Conservation (phyloP, 1,140 invertebrate species). For the Sycobia sp. region DNA sequence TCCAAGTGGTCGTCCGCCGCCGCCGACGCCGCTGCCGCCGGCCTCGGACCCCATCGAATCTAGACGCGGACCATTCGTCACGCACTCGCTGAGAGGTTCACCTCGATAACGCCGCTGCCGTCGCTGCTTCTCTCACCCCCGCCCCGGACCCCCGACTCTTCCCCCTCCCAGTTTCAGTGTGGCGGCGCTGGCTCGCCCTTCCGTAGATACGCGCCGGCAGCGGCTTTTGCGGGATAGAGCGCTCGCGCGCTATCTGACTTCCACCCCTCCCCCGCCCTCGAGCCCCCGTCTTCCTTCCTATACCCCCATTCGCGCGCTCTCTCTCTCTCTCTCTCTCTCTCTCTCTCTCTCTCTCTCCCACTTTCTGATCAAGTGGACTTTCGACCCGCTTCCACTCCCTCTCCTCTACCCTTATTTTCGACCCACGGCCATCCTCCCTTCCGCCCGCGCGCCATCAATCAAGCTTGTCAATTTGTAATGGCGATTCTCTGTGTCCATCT, state of each 20-base stretch:
- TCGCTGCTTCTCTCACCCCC: background rate
- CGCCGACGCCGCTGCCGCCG: constrained; percentile 24
- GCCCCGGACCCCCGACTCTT: background rate
- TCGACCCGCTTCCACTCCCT: constrained; percentile 11
- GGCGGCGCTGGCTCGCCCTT: constrained; percentile 22
- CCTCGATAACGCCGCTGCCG: constrained; percentile 54
- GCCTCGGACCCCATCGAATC: constrained; percentile 47
- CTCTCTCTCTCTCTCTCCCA: background rate
- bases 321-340: constrained; percentile 2
- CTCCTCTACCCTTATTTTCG: constrained; percentile 41
- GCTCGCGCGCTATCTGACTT: constrained; percentile 44
- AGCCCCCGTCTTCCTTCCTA: too few relatives aligned
- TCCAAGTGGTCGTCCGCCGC: constrained; percentile 41
- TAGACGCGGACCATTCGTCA: constrained; percentile 60
- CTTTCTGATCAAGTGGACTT: constrained; percentile 18
- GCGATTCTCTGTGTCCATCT: constrained; percentile 63
- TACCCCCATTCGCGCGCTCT: too few relatives aligned
- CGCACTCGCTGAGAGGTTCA: constrained; percentile 58
- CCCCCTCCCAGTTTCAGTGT: constrained; percentile 17
- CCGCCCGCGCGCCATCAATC: constrained; percentile 60
- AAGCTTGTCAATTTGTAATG: constrained; percentile 66
- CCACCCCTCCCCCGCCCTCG: constrained; percentile 29
- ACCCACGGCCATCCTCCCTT: constrained; percentile 46
- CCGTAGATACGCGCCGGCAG: constrained; percentile 36
- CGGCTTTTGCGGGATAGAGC: constrained; percentile 41